Base-by-base conservation (phyloP, 1,140 invertebrate species). In the Acyrthosiphon pisum region DNA sequence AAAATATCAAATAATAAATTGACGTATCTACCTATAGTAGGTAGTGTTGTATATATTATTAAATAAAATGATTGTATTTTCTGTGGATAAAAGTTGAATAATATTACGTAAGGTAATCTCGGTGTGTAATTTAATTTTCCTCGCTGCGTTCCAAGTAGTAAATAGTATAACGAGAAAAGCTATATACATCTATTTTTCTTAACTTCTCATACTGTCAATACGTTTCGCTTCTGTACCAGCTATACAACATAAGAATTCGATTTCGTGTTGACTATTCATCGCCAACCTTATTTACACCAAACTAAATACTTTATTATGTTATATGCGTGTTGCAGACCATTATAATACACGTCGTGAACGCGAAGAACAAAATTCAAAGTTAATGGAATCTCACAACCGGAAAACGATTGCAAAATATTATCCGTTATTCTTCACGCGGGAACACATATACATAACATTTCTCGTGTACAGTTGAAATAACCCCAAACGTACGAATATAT, bases 321-420 rank as follows among this genome's bases (percentile, higher is more conserved):
- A 60, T 11, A 56, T n/a, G 60, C 60, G 60, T 76, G 60, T 76
- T 76, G 30, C 30, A n/a, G 30, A n/a, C 14, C 60, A n/a, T 76
- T 20, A 76, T 76, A n/a, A n/a, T 76, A n/a, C 60, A 6, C 50
- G 41, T 46, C 48, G 4, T 30, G 18, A 68, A 68, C 60, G 11
- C 30, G 3, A 76, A 76, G 60, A 76, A 35, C 60, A 76, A 76
- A 76, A n/a, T 76, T n/a, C 30, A 76, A 76, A 76, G 60, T 68
- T 76, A 76, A 76, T 76, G 30, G 60, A 76, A n/a, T 35, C 60
- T n/a, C 14, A n/a, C 30, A 76, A n/a, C n/a, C 60, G n/a, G 60
- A n/a, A 76, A 76, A 76, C 60, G 60, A 76, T 76, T 76, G 60
- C 14, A 76, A 76, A 76, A 76, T 76, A n/a, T 35, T 76, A 76